Percentiles rank a stretch among this genome's conserved stretches.
Conservation (phyloP, 2,888 invertebrate genomes). For the Drosophila demipolita region DNA sequence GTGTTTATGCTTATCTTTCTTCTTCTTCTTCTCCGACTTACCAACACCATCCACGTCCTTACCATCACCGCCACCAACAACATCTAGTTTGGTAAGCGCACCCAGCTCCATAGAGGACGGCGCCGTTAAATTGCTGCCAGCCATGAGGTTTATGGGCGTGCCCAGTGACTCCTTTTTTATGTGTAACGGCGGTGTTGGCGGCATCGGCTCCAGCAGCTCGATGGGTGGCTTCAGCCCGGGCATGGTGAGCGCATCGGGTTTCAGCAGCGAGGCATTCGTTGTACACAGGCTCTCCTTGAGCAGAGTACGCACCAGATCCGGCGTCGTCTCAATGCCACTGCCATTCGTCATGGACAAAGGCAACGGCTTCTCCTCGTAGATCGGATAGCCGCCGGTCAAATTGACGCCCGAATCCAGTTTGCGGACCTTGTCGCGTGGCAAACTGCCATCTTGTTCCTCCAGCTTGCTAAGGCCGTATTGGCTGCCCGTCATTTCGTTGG, state of each 20-base stretch:
- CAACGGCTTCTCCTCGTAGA: slow-evolving; percentile 68
- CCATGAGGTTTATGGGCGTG: slow-evolving; percentile 23
- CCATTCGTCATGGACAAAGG: slow-evolving; percentile 86
- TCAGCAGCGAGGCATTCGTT: slow-evolving; percentile 76
- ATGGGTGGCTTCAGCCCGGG: slow-evolving; percentile 81
- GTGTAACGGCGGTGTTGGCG: slow-evolving; percentile 31
- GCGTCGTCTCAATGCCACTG: slow-evolving; percentile 90
- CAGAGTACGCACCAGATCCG: slow-evolving; percentile 89
- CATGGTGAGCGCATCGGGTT: slow-evolving; percentile 76
- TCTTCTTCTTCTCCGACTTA: slow-evolving; percentile 87
- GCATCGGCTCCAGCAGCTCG: slow-evolving; percentile 81
- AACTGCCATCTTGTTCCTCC: slow-evolving; percentile 72
- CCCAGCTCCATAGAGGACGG: slow-evolving; percentile 53
- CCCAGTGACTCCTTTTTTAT: slow-evolving; percentile 56
- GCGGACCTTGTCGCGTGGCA: slow-evolving; percentile 81
- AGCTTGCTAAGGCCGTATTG: slow-evolving; percentile 66
- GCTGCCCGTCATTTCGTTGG: slow-evolving; percentile 70
- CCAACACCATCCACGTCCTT: slow-evolving; percentile 58
- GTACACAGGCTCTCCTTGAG: slow-evolving; percentile 88
- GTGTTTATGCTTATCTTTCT: slow-evolving; percentile 92
- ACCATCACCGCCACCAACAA: slow-evolving; percentile 13
- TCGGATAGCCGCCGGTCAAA: slow-evolving; percentile 41
- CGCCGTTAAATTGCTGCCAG: slow-evolving; percentile 8
- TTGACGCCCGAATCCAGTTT: slow-evolving; percentile 72
- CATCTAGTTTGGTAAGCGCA: slow-evolving; percentile 50